Conservation (phyloP, 2,113 vertebrate species). For the Neolamprologus sp. region DNA sequence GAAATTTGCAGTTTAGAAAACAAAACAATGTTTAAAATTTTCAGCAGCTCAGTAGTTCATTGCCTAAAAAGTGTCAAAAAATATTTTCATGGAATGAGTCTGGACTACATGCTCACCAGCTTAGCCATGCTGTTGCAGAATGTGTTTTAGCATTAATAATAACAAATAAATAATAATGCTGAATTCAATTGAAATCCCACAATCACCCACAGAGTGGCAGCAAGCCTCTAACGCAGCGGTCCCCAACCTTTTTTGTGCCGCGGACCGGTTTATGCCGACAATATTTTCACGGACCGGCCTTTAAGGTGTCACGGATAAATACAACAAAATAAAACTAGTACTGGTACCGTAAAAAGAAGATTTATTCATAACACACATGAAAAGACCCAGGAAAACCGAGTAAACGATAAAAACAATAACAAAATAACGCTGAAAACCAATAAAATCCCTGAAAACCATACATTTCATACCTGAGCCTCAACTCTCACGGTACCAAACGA, state of each 20-base stretch:
- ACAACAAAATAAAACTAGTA: background rate
- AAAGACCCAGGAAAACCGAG: background rate
- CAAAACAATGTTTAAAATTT: background rate
- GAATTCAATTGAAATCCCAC: background rate
- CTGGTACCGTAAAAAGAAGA: fast-evolving
- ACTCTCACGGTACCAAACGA: background rate
- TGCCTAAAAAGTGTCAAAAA: background rate
- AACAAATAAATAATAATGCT: background rate
- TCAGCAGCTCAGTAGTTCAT: background rate
- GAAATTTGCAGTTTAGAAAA: background rate
- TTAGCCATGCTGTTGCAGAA: background rate
- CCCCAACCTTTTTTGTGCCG: fast-evolving
- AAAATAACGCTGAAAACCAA: background rate
- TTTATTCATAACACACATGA: background rate
- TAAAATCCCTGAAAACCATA: background rate
- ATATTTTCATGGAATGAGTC: background rate
- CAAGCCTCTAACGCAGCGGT: background rate
- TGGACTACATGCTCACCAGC: background rate
- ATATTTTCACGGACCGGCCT: background rate
- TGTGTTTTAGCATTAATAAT: background rate
- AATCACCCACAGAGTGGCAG: background rate
- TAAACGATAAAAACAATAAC: fast-evolving
- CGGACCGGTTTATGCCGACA: background rate
- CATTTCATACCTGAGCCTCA: background rate
- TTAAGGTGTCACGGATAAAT: background rate